These are phyloP conservation scores for Allobates femoralis DNA, from an alignment of 2,797 vertebrate species.

Conservation along the genomic window DNA sequence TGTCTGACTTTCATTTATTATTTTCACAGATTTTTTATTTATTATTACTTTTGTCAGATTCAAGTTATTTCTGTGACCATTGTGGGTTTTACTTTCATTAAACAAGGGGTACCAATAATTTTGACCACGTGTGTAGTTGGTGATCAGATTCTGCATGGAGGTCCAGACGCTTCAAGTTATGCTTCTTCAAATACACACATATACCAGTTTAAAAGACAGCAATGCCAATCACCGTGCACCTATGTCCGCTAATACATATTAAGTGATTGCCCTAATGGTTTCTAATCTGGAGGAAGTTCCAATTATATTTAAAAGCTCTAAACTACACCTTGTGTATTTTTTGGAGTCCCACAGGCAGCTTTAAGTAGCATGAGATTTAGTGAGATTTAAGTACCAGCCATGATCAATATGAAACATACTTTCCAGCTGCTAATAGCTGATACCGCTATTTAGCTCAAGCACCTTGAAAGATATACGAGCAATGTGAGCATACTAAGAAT, in stretches of 20 bases:
- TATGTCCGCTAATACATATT: not conserved
- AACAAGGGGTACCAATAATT: too few species aligned
- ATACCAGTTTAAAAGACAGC: too few species aligned
- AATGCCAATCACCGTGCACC: too few species aligned
- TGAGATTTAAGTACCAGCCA: conserved; percentile 29
- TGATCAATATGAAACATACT: conserved; percentile 50
- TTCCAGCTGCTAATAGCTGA: conserved; percentile 53
- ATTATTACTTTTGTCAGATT: too few species aligned
- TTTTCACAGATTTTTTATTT: too few species aligned
- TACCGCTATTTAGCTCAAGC: conserved; percentile 50
- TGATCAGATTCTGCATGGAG: too few species aligned
- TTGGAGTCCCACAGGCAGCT: not conserved
- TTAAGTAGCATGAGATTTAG: conserved; percentile 24
- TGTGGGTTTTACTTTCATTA: too few species aligned
- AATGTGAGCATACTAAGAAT: conserved; percentile 49
- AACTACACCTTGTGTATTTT: not conserved
- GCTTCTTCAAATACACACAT: too few species aligned
- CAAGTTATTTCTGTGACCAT: too few species aligned
- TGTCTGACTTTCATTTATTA: too few species aligned
- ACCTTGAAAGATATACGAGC: conserved; percentile 57
- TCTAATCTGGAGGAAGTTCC: not conserved
- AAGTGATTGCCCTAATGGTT: not conserved
- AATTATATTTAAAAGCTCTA: not conserved
- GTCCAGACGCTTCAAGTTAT: too few species aligned
- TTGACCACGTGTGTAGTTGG: too few species aligned